A percentile compares a stretch with the other conserved stretches of the same genome.
phyloP scores from a whole-genome alignment of 2,113 vertebrate species.

The Dolichallabes microphthalmus region DNA sequence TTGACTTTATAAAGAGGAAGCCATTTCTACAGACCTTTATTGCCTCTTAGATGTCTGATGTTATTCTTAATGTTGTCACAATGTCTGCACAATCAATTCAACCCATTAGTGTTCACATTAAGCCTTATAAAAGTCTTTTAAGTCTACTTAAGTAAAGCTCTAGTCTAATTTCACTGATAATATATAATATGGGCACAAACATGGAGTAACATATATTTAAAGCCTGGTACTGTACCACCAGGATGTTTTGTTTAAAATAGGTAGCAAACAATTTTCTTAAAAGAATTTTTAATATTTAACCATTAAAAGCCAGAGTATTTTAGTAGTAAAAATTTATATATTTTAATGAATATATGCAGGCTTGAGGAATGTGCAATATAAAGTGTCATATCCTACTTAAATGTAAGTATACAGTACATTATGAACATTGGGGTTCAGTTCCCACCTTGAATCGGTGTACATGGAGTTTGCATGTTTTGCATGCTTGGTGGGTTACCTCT shows the following conservation, averaged over 20 bases:
- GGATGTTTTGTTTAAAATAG: neutral
- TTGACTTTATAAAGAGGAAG: slow-evolving; percentile 16
- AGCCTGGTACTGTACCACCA: neutral
- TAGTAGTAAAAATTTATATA: no score
- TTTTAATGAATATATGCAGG: no score
- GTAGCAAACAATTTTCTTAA: no score
- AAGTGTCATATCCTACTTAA: neutral
- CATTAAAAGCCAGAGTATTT: no score
- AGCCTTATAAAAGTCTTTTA: neutral
- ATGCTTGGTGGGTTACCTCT: no score
- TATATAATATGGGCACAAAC: neutral
- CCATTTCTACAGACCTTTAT: slow-evolving; percentile 5
- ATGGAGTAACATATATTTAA: neutral
- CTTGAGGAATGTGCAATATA: no score
- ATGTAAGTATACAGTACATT: neutral
- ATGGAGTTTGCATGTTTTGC: no score
- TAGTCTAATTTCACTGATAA: neutral
- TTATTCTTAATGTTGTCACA: neutral
- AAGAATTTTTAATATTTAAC: neutral
- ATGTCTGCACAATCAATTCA: neutral
- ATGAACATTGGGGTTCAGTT: neutral
- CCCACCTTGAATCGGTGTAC: no score
- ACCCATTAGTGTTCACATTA: neutral
- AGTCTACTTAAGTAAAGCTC: neutral
- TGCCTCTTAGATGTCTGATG: slow-evolving; percentile 3